Percentiles rank a stretch among this genome's conserved stretches.
These are phyloP conservation scores for Hetaerina titia DNA, from an alignment of 2,888 invertebrate genomes.

Conservation along the genomic window DNA sequence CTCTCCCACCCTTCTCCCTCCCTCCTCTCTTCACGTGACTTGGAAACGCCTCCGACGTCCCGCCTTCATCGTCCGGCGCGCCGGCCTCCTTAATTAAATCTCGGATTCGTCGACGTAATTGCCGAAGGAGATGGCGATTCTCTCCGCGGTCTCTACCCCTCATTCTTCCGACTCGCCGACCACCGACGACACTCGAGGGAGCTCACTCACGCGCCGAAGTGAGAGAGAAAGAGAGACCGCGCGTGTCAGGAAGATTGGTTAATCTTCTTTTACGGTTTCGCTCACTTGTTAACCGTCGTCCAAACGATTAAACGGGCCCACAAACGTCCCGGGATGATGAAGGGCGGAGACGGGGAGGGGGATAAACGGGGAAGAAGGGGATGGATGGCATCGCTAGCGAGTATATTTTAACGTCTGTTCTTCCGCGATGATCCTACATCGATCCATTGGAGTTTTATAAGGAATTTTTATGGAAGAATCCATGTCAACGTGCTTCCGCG, in stretches of 20 bases:
- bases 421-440: not conserved
- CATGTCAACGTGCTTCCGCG: too few relatives aligned
- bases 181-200: not conserved
- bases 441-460: too few relatives aligned
- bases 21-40: not conserved
- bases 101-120: not conserved
- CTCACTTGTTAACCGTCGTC: not conserved
- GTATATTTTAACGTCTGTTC: not conserved
- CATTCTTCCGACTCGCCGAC: not conserved
- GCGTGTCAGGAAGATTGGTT: not conserved
- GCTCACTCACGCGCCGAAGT: not conserved
- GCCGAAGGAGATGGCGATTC: not conserved
- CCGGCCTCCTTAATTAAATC: conserved; percentile 15
- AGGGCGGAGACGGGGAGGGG: not conserved
- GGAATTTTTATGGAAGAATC: too few relatives aligned
- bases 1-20: not conserved
- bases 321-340: not conserved
- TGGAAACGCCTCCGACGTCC: not conserved
- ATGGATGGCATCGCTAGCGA: not conserved
- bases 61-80: not conserved
- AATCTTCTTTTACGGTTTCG: not conserved
- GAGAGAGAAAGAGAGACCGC: too few relatives aligned
- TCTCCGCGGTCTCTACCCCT: not conserved
- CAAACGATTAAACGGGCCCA: not conserved
- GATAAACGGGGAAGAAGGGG: not conserved